Evolutionary conservation across 1,140 invertebrate genomes (phyloP).

Genomic region (Dreissena polymorpha): DNA sequence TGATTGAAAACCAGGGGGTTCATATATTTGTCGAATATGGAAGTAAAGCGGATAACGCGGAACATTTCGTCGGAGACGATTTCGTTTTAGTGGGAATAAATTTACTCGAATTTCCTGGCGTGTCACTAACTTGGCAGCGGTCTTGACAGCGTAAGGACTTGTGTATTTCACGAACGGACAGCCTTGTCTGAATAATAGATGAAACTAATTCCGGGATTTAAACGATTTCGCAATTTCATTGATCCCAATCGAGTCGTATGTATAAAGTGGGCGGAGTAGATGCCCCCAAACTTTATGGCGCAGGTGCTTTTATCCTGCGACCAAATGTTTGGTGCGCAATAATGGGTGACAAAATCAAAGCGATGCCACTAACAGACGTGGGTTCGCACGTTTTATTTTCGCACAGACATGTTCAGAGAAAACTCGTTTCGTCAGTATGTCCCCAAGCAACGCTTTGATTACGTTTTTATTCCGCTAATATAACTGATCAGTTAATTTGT

Average conservation of each 20-base stretch:
- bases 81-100: conserved; percentile 38
- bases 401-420: conserved; percentile 7
- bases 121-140: conserved; percentile 7
- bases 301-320: conserved; percentile 26
- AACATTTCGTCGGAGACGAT: conserved; percentile 1
- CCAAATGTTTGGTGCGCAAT: conserved; percentile 11
- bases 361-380: not conserved
- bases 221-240: conserved; percentile 12
- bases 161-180: conserved; percentile 20
- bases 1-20: conserved; percentile 36
- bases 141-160: conserved; percentile 28
- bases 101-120: conserved; percentile 49
- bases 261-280: conserved; percentile 44
- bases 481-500: conserved; percentile 43
- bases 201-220: conserved; percentile 16
- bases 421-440: conserved; percentile 1
- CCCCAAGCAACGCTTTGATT: conserved; percentile 28
- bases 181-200: conserved; percentile 51
- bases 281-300: conserved; percentile 12
- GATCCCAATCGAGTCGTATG: conserved; percentile 13
- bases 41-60: conserved; percentile 36
- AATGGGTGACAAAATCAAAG: conserved; percentile 16
- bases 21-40: conserved; percentile 45
- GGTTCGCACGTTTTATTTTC: conserved; percentile 49
- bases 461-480: conserved; percentile 39